Conservation (phyloP, 2,888 invertebrate species). For the Cantharis flavilabris region DNA sequence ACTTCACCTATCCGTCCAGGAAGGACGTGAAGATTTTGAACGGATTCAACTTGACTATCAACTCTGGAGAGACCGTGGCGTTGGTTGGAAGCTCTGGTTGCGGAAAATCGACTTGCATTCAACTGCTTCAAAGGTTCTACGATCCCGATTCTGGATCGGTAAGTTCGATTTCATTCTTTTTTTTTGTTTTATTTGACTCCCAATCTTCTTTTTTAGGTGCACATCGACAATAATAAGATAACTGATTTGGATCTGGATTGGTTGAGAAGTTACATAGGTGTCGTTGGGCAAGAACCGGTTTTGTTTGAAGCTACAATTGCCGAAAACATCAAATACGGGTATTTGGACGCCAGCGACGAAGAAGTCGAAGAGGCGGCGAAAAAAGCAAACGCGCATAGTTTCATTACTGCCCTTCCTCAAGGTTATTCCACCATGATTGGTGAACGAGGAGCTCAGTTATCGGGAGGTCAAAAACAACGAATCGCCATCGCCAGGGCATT, state of each 20-base stretch:
- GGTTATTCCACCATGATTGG: constrained; percentile 85
- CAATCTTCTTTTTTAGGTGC: constrained; percentile 54
- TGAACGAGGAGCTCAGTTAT: constrained; percentile 80
- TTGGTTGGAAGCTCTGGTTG: constrained; percentile 75
- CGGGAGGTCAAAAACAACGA: constrained; percentile 88
- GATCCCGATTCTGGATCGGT: constrained; percentile 70
- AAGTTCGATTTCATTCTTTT: constrained; percentile 43
- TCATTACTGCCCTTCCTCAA: constrained; percentile 74
- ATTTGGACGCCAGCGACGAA: constrained; percentile 64
- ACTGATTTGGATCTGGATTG: constrained; percentile 77
- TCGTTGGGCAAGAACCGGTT: constrained; percentile 90
- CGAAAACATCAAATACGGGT: constrained; percentile 83
- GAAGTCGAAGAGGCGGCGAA: constrained; percentile 73
- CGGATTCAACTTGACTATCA: constrained; percentile 69
- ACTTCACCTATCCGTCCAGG: constrained; percentile 82
- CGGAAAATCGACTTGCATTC: constrained; percentile 79
- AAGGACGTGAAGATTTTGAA: constrained; percentile 71
- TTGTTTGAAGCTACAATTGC: constrained; percentile 82
- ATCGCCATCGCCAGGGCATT: constrained; percentile 90
- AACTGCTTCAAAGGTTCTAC: constrained; percentile 75
- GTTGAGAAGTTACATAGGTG: constrained; percentile 79
- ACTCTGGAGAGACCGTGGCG: constrained; percentile 76
- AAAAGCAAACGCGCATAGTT: constrained; percentile 78
- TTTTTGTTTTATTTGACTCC: neutral
- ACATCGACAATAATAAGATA: constrained; percentile 70